Base-by-base conservation (phyloP, 2,113 vertebrate species). In the Charina bottae region DNA sequence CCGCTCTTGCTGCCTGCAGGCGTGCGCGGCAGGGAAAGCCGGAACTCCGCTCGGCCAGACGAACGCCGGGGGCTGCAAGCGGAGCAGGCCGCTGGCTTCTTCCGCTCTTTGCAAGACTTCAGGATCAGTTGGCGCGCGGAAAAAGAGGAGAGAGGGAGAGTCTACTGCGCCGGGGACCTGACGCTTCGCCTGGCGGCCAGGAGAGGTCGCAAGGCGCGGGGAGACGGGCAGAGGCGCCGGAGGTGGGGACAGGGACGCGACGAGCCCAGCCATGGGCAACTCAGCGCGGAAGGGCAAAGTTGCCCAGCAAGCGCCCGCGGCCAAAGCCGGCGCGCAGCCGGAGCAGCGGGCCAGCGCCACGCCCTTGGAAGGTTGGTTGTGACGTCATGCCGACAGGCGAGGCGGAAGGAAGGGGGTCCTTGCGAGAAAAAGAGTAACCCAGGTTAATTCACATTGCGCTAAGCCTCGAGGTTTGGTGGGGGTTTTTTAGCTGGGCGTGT, bases 251-350 rank as follows among this genome's bases (percentile, higher is more conserved):
- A 7, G n/a, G 13, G 2, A 10, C 53, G 23, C 12, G 12, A 8
- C 0, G 46, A 49, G 37, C 2, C 8, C 5, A 15, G n/a, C 9
- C 62, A 92, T 92, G 91, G 91, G 91, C 46, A 92, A 78, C n/a
- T 89, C 91, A 0, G 91, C 42, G n/a, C 17, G 58, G n/a, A 92
- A 92, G 6, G 87, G 91, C 72, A 42, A 12, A 62, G 46, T 89
- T 15, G 26, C 54, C 7, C 42, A 23, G 28, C 91, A 83, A 24
- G 3, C 54, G 42, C 24, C 55, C 4, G 33, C 42, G 1, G 42
- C 15, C 83, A 2, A 37, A 17, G 33, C 26, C 21, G 54, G 6
- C 26, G 46, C 3, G 9, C 24, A 26, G 42, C 26, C 21, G 2
- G 11, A 33, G 26, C 17, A 15, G 28, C 24, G 64, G 7, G n/a